These are phyloP conservation scores for Anolis sagrei DNA, from an alignment of 2,113 vertebrate genomes.

Conservation along the genomic window DNA sequence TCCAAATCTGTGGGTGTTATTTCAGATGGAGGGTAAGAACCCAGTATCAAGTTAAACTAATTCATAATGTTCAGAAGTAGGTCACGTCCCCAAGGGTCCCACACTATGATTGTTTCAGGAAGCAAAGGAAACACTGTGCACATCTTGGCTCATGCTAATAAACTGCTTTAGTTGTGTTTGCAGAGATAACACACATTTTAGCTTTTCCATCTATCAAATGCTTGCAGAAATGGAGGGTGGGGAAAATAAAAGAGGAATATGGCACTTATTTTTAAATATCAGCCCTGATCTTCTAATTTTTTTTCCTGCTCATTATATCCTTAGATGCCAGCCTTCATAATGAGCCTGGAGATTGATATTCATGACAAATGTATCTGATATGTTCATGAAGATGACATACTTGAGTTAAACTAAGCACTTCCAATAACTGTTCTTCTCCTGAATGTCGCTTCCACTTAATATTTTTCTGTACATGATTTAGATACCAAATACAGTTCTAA, in stretches of 20 bases:
- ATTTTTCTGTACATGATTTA: not conserved
- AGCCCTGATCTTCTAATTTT: not conserved
- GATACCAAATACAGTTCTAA: constrained; percentile 37
- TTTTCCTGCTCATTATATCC: not conserved
- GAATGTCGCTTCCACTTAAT: constrained; percentile 20
- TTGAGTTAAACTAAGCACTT: not conserved
- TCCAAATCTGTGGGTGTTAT: not conserved
- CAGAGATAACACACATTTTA: not conserved
- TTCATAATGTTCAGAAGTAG: not conserved
- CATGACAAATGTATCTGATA: not conserved
- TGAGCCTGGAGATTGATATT: not conserved
- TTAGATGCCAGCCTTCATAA: not conserved
- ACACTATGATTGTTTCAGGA: not conserved
- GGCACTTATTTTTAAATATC: not conserved
- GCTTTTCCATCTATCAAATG: not conserved
- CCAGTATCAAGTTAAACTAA: not conserved
- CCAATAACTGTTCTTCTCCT: constrained; percentile 40
- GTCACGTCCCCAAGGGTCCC: not conserved
- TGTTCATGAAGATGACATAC: constrained; percentile 17
- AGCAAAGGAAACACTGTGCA: not conserved
- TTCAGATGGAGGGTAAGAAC: not conserved
- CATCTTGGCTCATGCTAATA: not conserved
- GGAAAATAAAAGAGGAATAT: not conserved
- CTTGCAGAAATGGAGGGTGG: not conserved
- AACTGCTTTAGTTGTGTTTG: not conserved